A percentile compares a stretch with the other conserved stretches of the same genome.
Conservation (phyloP, 2,113 vertebrate species). For the Penelope pileata region DNA sequence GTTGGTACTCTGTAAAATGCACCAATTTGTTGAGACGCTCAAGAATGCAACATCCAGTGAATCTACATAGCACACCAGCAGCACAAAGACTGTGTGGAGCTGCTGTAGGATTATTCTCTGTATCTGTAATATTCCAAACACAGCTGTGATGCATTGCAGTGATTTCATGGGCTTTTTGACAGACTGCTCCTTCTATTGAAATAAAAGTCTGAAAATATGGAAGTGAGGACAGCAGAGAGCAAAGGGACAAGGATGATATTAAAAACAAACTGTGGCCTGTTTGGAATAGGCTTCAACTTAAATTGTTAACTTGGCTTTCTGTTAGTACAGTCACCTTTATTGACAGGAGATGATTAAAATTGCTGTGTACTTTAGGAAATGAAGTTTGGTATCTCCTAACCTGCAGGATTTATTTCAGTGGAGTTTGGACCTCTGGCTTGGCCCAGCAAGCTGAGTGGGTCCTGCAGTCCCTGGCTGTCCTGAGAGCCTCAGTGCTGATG, state of each 20-base stretch:
- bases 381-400: neutral
- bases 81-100: neutral
- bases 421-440: neutral
- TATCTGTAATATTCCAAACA: neutral
- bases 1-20: neutral
- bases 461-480: neutral
- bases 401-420: fast-evolving
- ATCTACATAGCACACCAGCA: fast-evolving
- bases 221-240: neutral
- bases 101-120: neutral
- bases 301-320: neutral
- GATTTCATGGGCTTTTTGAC: neutral
- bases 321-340: neutral
- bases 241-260: neutral
- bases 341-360: neutral
- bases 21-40: neutral
- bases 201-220: neutral
- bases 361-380: neutral
- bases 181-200: neutral
- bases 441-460: neutral
- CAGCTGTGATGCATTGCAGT: neutral
- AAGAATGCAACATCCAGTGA: no score
- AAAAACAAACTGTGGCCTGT: neutral
- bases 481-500: neutral
- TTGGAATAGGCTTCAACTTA: neutral